Conservation (phyloP, 1,140 invertebrate species). For the Pseudobourletiella spinata region DNA sequence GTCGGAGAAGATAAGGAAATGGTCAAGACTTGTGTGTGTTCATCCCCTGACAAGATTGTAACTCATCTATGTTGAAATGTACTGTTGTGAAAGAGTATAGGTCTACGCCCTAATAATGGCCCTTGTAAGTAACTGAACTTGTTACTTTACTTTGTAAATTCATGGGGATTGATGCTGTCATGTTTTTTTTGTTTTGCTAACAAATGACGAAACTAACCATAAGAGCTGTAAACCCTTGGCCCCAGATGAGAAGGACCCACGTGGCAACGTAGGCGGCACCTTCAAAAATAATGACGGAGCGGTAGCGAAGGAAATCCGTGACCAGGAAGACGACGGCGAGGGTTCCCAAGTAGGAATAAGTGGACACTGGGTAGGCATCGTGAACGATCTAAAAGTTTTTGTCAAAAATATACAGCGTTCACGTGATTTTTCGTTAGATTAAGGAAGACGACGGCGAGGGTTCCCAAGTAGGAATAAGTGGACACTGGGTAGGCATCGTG, state of each 20-base stretch:
- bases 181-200: background rate
- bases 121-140: too few relatives aligned
- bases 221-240: slow-evolving; percentile 11
- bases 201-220: slow-evolving; percentile 13
- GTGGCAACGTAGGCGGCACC: slow-evolving; percentile 41
- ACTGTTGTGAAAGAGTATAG: too few relatives aligned
- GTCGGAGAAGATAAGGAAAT: too few relatives aligned
- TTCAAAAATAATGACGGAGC: slow-evolving; percentile 70
- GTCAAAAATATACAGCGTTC: slow-evolving; percentile 4
- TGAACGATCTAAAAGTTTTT: slow-evolving; percentile 52
- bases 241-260: slow-evolving; percentile 43
- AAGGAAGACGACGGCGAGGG: slow-evolving; percentile 64
- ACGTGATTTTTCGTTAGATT: background rate
- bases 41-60: too few relatives aligned
- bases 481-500: slow-evolving; percentile 71
- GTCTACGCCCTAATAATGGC: too few relatives aligned
- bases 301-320: slow-evolving; percentile 76
- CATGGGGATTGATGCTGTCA: too few relatives aligned
- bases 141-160: too few relatives aligned
- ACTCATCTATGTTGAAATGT: too few relatives aligned
- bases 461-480: slow-evolving; percentile 66
- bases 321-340: slow-evolving; percentile 67
- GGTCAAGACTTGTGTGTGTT: too few relatives aligned
- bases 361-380: slow-evolving; percentile 72
- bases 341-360: slow-evolving; percentile 63